phyloP scores from a whole-genome alignment of 2,888 invertebrate genomes.

The Erebia aethiops region DNA sequence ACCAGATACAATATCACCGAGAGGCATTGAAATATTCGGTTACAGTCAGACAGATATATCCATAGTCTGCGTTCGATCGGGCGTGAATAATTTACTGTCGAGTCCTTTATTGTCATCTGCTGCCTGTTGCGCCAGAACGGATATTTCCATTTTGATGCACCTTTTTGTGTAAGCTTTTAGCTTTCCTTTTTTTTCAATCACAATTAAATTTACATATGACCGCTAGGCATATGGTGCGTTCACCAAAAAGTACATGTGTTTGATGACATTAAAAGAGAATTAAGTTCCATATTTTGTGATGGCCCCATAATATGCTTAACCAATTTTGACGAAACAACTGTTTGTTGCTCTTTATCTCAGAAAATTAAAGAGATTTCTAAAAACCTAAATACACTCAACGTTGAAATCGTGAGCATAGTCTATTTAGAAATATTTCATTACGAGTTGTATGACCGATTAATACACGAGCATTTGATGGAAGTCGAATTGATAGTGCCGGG shows the following conservation, averaged over 20 bases:
- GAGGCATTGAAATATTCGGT: conserved; percentile 25
- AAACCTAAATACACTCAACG: too few relatives aligned
- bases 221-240: not conserved
- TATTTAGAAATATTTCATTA: conserved; percentile 1
- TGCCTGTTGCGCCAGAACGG: not conserved
- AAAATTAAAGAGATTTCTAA: too few relatives aligned
- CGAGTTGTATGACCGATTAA: conserved; percentile 16
- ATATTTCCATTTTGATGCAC: conserved; percentile 2
- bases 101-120: conserved; percentile 16
- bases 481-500: conserved; percentile 28
- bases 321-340: too few relatives aligned
- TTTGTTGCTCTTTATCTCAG: too few relatives aligned
- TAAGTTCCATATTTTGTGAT: too few relatives aligned
- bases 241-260: not conserved
- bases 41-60: conserved; percentile 21
- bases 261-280: too few relatives aligned
- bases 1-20: conserved; percentile 11
- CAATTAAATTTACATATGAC: not conserved
- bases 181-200: not conserved
- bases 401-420: too few relatives aligned
- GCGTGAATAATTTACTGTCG: conserved; percentile 12
- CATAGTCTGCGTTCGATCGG: conserved; percentile 11
- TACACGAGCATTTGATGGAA: not conserved
- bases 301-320: too few relatives aligned
- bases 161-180: not conserved